Evolutionary conservation across 2,888 invertebrate species (phyloP).

Genomic region (Apamea crenata): DNA sequence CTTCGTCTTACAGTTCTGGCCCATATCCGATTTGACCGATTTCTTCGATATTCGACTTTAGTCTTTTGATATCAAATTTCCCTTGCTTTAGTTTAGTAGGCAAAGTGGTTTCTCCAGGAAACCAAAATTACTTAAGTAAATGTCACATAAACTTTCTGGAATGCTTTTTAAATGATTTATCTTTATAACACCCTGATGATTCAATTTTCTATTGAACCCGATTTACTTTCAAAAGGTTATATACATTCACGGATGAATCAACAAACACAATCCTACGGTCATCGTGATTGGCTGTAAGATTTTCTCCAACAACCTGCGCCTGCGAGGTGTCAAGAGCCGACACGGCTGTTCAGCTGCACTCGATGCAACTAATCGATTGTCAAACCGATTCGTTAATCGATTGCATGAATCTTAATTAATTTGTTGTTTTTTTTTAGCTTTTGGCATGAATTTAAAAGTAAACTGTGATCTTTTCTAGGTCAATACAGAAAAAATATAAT

Average conservation of each 20-base stretch:
- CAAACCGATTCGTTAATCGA: constrained; percentile 28
- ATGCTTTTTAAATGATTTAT: no score
- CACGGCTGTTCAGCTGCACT: constrained; percentile 25
- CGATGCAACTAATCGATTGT: constrained; percentile 36
- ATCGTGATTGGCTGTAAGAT: neutral
- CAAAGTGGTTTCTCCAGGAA: neutral
- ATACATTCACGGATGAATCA: neutral
- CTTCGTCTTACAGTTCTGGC: neutral
- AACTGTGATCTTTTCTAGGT: constrained; percentile 2
- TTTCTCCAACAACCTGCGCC: neutral
- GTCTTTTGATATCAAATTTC: neutral
- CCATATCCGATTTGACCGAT: neutral
- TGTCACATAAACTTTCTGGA: neutral
- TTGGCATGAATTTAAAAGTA: constrained; percentile 6
- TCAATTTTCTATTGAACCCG: neutral
- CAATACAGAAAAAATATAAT: neutral
- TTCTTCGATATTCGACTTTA: neutral
- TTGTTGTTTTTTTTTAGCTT: constrained; percentile 1
- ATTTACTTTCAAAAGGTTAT: neutral
- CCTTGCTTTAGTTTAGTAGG: neutral
- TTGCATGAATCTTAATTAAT: constrained; percentile 43
- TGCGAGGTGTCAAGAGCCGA: constrained; percentile 26
- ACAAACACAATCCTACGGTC: constrained; percentile 3
- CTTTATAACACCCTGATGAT: neutral
- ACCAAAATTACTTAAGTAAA: neutral